Base-by-base conservation (phyloP, 2,888 invertebrate species). In the Andrena haemorrhoa region DNA sequence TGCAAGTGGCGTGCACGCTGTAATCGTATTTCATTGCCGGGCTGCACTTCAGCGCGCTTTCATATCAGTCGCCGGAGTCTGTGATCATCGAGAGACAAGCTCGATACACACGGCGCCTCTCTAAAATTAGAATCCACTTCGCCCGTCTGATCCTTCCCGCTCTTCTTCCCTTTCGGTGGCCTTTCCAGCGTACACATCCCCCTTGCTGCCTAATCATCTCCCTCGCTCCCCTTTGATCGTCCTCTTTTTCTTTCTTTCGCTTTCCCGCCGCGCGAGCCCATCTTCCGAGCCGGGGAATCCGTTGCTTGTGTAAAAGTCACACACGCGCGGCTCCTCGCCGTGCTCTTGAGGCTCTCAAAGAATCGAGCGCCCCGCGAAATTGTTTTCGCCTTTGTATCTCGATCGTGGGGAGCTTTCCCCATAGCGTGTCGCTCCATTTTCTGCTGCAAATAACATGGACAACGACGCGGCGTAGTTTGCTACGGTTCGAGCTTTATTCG, bases 121-220 rank as follows among this genome's bases (percentile, higher is more conserved):
- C 83, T 89, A 90, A 90, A 90, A 90, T 91, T 91, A 90, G 89
- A 90, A 88, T 88, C 89, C 87, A 88, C 88, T 90, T 86, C 85
- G 86, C 76, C 81, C 87, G 87, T 87, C 76, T 88, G 86, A 86
- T 90, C 88, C 85, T 85, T 82, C 74, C 82, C 86, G 68, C 33
- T 79, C 86, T 73, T 75, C 63, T 76, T 83, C 82, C 66, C 73
- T 58, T 77, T 66, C 76, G 72, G 33, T 65, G 65, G 53, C 41
- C 56, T 79, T 75, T 60, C 60, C 58, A 26, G 61, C 64, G 41
- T 56, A 60, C 35, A 41, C 0, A 41, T 1, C 41, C 72, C 66
- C 65, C 75, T 76, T 29, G 71, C 73, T 70, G 75, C 84, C 82
- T 79, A 75, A 76, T 82, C 79, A 76, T 84, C 83, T 82, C 74